phyloP scores from a whole-genome alignment of 2,888 invertebrate species.

The Cetonia aurata region DNA sequence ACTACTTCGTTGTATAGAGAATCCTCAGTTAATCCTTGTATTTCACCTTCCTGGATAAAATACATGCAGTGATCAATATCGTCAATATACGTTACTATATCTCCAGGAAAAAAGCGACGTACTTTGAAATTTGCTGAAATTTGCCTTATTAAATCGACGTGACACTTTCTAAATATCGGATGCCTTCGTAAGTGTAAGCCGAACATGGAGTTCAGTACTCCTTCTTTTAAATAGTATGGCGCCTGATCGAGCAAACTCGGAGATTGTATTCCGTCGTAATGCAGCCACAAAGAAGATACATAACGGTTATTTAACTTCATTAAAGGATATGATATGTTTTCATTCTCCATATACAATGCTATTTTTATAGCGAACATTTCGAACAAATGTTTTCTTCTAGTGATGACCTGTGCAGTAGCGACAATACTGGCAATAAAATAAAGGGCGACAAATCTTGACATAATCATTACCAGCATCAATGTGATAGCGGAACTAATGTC shows the following conservation, averaged over 20 bases:
- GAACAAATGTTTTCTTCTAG: slow-evolving; percentile 27
- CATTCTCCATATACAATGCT: slow-evolving; percentile 25
- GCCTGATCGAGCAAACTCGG: slow-evolving; percentile 48
- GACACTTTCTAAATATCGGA: slow-evolving; percentile 51
- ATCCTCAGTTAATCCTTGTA: slow-evolving; percentile 51
- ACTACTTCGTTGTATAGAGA: slow-evolving; percentile 48
- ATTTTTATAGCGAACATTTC: slow-evolving; percentile 33
- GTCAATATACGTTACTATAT: slow-evolving; percentile 52
- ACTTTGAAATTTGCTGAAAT: slow-evolving; percentile 51
- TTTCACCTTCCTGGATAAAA: slow-evolving; percentile 54
- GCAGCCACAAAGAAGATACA: slow-evolving; percentile 39
- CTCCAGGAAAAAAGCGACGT: slow-evolving; percentile 51
- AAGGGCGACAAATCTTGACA: slow-evolving; percentile 35
- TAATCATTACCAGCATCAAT: slow-evolving; percentile 27
- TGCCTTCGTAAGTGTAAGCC: slow-evolving; percentile 53
- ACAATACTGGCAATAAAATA: slow-evolving; percentile 30
- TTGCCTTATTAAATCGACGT: slow-evolving; percentile 55
- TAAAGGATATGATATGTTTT: slow-evolving; percentile 27
- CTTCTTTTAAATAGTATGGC: slow-evolving; percentile 55
- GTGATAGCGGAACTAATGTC: slow-evolving; percentile 2
- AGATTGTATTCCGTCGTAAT: slow-evolving; percentile 37
- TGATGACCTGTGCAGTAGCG: slow-evolving; percentile 34
- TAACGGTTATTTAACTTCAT: slow-evolving; percentile 29
- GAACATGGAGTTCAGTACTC: slow-evolving; percentile 53
- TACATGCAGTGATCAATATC: slow-evolving; percentile 56